Evolutionary conservation across 2,797 vertebrate species (phyloP), one percentile per base, ranked within the genome.

Genomic region (Apogon talboti): DNA sequence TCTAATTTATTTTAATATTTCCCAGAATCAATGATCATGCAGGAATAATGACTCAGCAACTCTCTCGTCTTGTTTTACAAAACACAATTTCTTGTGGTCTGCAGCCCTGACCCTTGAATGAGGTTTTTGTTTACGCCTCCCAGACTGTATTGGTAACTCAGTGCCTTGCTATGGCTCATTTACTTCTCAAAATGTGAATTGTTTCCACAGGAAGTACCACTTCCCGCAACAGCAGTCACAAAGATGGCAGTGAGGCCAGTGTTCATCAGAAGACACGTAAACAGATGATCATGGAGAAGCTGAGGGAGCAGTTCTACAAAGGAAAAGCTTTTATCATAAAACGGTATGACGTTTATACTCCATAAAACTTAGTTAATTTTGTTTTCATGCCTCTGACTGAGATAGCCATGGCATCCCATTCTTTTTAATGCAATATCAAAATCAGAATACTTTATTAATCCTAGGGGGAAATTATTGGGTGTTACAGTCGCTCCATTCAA

Each of bases 281-380:
- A 74, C 94, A 99, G 76, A 92, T 98, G 69, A 92, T 98, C 15
- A 70, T 96, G 85, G 96, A 97, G 91, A 99, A 98, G 74, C 87
- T 98, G 76, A 92, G 91, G 74, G 97, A 98, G 85, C 96, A 96
- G 85, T 88, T 98, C 57, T 93, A 95, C 85, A 97, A 94, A 89
- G 96, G 93, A 40, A 98, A 95, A 79, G 93, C 92, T 42, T 96
- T 96, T 83, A 78, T 93, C 48, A 86, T 96, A 74, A 96, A 95
- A 87, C 95, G 94, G 98, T 98, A 90, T 1, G n/a, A 52, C 14
- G 15, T 43, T 5, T 28, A 5, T 28, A 5, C 24, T 28, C 4
- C 11, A 30, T 16, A 16, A 30, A 15, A 59, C 43, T 43, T 42
- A 49, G 37, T 12, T 14, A 15, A 28, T 5, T 28, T 28, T 5